Evolutionary conservation across 2,797 vertebrate species (phyloP).

Genomic region (Melanogrammus aeglefinus): DNA sequence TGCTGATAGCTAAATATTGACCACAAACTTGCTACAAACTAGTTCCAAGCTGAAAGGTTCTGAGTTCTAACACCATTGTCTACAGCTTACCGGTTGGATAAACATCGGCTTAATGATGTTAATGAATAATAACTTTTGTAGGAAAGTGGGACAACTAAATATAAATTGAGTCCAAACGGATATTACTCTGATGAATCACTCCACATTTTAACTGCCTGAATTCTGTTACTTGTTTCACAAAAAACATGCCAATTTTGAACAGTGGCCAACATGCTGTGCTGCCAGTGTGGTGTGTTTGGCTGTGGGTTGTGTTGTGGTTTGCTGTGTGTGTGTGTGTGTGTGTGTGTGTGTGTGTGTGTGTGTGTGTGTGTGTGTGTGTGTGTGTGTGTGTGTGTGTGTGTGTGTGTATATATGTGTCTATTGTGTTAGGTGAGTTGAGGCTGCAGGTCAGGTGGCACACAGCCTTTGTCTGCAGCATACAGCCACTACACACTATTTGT

Average conservation of each 20-base stretch:
- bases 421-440: not conserved
- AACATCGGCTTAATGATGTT: not conserved
- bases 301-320: not conserved
- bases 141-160: not conserved
- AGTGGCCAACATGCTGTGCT: not conserved
- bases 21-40: not conserved
- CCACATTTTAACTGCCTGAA: not conserved
- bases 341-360: not conserved
- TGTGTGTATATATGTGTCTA: not conserved
- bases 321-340: not conserved
- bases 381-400: not conserved
- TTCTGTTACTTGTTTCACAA: not conserved
- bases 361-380: not conserved
- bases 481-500: too few species aligned
- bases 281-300: not conserved
- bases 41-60: not conserved
- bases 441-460: constrained; percentile 2
- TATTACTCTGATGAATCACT: not conserved
- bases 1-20: not conserved
- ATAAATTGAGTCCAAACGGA: not conserved
- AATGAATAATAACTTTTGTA: not conserved
- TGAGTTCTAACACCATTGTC: not conserved
- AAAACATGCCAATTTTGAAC: not conserved
- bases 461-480: not conserved
- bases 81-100: not conserved